phyloP scores from a whole-genome alignment of 2,888 invertebrate genomes.

The Clunio marinus region DNA sequence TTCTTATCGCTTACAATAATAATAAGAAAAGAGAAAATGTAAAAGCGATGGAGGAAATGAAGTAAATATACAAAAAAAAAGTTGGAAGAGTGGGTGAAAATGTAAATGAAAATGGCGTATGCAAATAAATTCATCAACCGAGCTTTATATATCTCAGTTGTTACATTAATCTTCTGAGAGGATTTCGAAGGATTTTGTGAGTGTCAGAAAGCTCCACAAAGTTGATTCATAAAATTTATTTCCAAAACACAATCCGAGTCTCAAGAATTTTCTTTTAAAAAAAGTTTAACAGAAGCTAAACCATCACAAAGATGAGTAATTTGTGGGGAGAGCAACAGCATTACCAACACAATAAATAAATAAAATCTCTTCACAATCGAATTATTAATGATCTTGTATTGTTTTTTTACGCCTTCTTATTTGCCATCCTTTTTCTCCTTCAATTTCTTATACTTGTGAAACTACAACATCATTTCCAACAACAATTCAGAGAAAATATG shows the following conservation, averaged over 20 bases:
- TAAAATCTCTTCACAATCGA: not conserved
- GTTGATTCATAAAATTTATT: constrained; percentile 30
- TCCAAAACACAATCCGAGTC: not conserved
- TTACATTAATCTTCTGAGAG: constrained; percentile 34
- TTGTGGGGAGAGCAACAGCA: not conserved
- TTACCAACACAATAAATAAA: not conserved
- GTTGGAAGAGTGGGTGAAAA: not conserved
- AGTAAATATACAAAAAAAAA: not conserved
- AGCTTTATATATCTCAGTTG: constrained; percentile 7
- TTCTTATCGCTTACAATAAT: constrained; percentile 2
- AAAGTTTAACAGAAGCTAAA: not conserved
- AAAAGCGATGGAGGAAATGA: not conserved
- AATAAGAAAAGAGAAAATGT: no score
- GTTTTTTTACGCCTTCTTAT: not conserved
- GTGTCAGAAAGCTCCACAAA: constrained; percentile 32
- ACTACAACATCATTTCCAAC: not conserved
- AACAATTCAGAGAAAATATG: not conserved
- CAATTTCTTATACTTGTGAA: no score
- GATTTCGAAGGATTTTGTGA: constrained; percentile 35
- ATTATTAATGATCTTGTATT: constrained; percentile 18
- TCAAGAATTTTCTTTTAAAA: not conserved
- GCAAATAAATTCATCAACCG: constrained; percentile 27
- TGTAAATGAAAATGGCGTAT: not conserved
- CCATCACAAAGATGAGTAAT: not conserved
- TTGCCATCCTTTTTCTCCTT: not conserved